These are phyloP conservation scores for Botia almorhae DNA, from an alignment of 2,797 vertebrate species.

Conservation along the genomic window DNA sequence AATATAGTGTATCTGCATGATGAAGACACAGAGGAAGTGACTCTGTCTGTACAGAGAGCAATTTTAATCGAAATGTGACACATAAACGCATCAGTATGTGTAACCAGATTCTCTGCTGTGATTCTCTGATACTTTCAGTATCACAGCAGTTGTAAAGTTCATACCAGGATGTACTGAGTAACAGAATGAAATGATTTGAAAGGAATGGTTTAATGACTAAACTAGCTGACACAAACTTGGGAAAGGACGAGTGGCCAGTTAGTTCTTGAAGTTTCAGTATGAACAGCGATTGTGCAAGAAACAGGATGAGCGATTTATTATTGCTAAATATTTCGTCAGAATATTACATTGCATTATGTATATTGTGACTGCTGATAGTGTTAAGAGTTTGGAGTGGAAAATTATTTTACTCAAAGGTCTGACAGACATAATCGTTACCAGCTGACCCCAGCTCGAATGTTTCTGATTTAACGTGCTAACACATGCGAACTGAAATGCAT, in stretches of 20 bases:
- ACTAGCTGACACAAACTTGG: background rate
- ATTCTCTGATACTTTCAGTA: background rate
- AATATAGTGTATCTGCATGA: background rate
- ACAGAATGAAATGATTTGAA: background rate
- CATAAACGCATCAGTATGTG: constrained; percentile 12
- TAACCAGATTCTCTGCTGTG: background rate
- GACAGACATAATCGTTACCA: constrained; percentile 19
- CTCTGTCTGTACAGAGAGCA: background rate
- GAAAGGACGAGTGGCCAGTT: background rate
- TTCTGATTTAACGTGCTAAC: background rate
- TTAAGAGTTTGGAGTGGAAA: background rate
- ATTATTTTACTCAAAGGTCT: background rate
- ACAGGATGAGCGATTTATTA: constrained; percentile 7
- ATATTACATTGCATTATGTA: background rate
- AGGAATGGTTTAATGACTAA: background rate
- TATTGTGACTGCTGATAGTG: background rate
- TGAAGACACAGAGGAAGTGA: background rate
- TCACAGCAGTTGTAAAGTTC: background rate
- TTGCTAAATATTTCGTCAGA: background rate
- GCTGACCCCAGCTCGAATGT: background rate
- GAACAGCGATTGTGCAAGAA: background rate
- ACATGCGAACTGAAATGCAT: background rate
- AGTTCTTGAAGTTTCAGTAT: background rate
- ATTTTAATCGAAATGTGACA: constrained; percentile 3
- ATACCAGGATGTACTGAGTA: background rate